Evolutionary conservation across 1,140 invertebrate species (phyloP).

Genomic region (Ephestia elutella): DNA sequence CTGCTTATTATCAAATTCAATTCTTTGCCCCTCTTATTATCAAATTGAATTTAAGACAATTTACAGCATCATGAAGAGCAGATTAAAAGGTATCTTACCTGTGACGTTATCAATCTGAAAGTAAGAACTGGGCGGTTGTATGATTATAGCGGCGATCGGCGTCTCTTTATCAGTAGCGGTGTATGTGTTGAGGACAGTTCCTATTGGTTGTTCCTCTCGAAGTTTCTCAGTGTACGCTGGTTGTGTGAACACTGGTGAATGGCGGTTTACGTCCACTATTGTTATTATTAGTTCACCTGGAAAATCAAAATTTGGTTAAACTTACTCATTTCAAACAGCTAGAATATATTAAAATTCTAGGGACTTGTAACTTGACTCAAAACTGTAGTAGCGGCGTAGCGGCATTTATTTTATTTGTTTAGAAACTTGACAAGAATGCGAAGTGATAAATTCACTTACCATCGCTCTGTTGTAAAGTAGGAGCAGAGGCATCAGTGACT

Average conservation of each 20-base stretch:
- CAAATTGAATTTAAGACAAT: too few species aligned
- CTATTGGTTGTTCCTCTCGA: constrained; percentile 88
- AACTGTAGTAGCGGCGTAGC: too few species aligned
- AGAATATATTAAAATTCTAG: too few species aligned
- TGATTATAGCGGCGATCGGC: constrained; percentile 84
- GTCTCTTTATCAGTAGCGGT: constrained; percentile 89
- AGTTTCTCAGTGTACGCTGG: constrained; percentile 81
- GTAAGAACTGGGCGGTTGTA: constrained; percentile 82
- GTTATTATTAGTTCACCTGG: constrained; percentile 87
- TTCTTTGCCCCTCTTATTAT: too few species aligned
- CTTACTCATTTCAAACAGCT: too few species aligned
- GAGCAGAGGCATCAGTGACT: constrained; percentile 87
- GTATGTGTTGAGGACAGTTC: constrained; percentile 86
- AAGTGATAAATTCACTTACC: constrained; percentile 75
- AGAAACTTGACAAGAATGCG: too few species aligned
- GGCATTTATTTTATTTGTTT: too few species aligned
- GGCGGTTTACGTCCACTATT: constrained; percentile 87
- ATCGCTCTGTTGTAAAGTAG: constrained; percentile 83
- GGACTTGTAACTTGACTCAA: too few species aligned
- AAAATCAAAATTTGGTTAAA: constrained; percentile 11
- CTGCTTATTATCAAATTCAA: too few species aligned
- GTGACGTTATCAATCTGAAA: constrained; percentile 86
- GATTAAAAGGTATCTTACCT: constrained; percentile 74
- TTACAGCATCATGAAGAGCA: too few species aligned
- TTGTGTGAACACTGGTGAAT: constrained; percentile 79